Base-by-base conservation (phyloP, 1,140 invertebrate species). In the Ostrea edulis region DNA sequence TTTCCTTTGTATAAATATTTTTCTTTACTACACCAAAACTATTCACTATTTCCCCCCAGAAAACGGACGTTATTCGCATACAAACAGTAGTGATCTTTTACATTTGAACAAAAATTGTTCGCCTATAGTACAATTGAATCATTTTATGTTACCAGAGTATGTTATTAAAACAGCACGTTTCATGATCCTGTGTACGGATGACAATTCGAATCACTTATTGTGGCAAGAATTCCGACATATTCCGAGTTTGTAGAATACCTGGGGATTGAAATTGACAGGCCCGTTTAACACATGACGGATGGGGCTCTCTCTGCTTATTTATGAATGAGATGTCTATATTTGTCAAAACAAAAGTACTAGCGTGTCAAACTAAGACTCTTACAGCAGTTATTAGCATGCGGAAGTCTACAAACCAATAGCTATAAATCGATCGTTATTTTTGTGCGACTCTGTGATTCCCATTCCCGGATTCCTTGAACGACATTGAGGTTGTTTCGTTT, bases 321-420 rank as follows among this genome's bases (percentile, higher is more conserved):
- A 77, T 77, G 68, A 77, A 77, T 77, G 68, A 77, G 68, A 77
- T 14, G 68, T 29, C 68, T 77, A 77, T 77, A 77, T 77, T 77
- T 77, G 68, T 77, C 25, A 77, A 25, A 77, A 77, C 29, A 77
- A 77, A 77, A 77, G 68, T 77, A 77, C 68, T 77, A 9, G 68
- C 68, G 25, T 35, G 68, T 77, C 68, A 77, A 25, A 35, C 68
- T 17, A 62, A 12, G 22, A 12, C 68, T 3, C 68, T 1, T 77
- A 29, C 68, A 29, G 68, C 14, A 29, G 25, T 77, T 29, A 77
- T 77, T 44, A 29, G 2, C 29, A 35, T 35, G 68, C 68, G 68
- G 25, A 77, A 77, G 68, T 77, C 68, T 77, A 35, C 25, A 77
- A 44, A 25, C 12, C 9, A 11, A 77, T 29, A 35, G 25, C 68